A percentile compares a stretch with the other conserved stretches of the same genome.
phyloP scores from a whole-genome alignment of 2,113 vertebrate species.

The Ginglymostoma cirratum region DNA sequence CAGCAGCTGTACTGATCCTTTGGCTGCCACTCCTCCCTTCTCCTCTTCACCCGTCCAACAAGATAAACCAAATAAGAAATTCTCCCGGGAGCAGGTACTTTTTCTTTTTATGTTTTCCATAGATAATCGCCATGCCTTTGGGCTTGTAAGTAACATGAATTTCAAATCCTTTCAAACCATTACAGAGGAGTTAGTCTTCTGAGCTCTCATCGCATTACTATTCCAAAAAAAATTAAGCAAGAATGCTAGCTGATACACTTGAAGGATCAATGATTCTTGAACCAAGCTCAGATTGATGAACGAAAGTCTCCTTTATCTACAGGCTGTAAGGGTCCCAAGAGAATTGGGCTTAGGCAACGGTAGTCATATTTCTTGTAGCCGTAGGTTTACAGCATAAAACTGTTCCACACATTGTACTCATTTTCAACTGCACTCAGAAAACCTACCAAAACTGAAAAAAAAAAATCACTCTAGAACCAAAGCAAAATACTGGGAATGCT shows the following conservation, averaged over 20 bases:
- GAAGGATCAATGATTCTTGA: neutral
- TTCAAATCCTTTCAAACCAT: constrained; percentile 13
- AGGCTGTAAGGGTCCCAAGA: neutral
- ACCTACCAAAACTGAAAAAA: neutral
- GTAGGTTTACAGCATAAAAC: neutral
- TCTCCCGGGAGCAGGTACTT: neutral
- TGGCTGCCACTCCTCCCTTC: neutral
- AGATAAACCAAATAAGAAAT: neutral
- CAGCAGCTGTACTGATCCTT: constrained; percentile 22
- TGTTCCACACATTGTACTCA: neutral
- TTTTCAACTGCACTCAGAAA: neutral
- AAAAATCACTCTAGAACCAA: neutral
- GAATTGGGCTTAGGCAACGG: neutral
- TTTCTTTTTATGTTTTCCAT: constrained; percentile 8
- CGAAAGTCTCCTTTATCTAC: neutral
- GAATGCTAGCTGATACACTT: neutral
- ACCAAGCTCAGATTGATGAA: neutral
- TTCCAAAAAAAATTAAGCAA: neutral
- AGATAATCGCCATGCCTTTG: neutral
- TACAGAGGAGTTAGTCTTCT: neutral
- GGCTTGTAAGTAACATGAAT: neutral
- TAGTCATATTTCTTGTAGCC: neutral
- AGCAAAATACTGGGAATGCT: neutral
- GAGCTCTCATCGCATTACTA: neutral
- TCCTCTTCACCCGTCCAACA: neutral